Base-by-base conservation (phyloP, 2,797 vertebrate genomes). In the Bradypus variegatus region DNA sequence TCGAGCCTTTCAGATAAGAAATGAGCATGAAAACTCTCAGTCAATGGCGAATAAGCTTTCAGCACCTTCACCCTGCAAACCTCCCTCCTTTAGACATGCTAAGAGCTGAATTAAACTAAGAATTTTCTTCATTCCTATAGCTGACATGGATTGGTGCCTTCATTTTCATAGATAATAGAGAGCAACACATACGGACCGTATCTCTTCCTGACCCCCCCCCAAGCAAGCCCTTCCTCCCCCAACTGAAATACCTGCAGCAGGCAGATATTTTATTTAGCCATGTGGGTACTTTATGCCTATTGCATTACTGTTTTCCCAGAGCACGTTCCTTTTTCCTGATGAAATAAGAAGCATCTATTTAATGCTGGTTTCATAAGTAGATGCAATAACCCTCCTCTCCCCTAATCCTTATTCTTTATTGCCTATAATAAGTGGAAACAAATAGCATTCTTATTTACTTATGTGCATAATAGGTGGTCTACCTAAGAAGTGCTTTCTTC, bases 321-420 rank as follows among this genome's bases (percentile, higher is more conserved):
- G 88, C 82, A 64, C 78, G 64, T 91, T 93, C 55, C 65, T 91
- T 89, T 92, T 87, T 94, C 92, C 80, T 94, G 88, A 94, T 70
- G 90, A 94, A 91, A 94, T 58, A 72, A 91, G n/a, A 58, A 92
- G 45, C 81, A 79, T 92, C 21, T 89, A 31, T 67, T 69, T 69
- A 89, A 82, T 83, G 50, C 78, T 77, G 62, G 33, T 91, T 92
- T 96, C 90, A 29, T 50, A 45, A 82, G 41, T 64, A 87, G 50
- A 78, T 19, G 31, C 41, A 65, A 36, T 50, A 89, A 14, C 53
- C 45, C 38, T 91, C 69, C 36, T 77, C 45, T 82, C 58, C 36
- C 60, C 53, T 64, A 70, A 64, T 77, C 65, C 70, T 86, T 72
- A 50, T 36, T 33, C 18, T 7, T 76, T 25, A 55, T 79, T 86